Evolutionary conservation across 2,797 vertebrate genomes (phyloP), one percentile per base, ranked within the genome.

Genomic region (Gymnodraco acuticeps): DNA sequence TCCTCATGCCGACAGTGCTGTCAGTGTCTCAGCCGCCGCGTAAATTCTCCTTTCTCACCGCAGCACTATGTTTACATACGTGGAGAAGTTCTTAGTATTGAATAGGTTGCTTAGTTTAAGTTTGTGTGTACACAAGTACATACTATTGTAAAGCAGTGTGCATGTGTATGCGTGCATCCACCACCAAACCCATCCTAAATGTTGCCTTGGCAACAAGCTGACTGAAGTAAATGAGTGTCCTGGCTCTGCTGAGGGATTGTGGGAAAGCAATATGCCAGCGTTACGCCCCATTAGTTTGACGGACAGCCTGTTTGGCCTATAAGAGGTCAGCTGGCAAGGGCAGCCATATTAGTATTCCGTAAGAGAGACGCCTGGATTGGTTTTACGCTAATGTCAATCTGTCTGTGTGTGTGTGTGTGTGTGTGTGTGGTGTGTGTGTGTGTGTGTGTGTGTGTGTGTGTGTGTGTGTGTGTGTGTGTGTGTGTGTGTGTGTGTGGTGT

Each of bases 201-300:
- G 92, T 94, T 94, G 91, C 92, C 93, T 88, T 92, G 93, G 93
- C 88, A 94, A 94, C 93, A 92, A 90, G 93, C 92, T 92, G 91
- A 90, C 91, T 92, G 92, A 91, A 92, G 93, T 93, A 93, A 94
- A 93, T 93, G 92, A 92, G 88, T 92, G 88, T 93, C 90, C 91
- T 88, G 75, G 87, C 92, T 91, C 82, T 88, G 89, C 92, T 90
- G 90, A 88, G 87, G 91, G 92, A 91, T 92, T 93, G 90, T 92
- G 88, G 92, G 90, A 90, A 94, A 93, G 92, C 92, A 93, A 94
- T 93, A 94, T 93, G 92, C 93, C 91, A 86, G 83, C 66, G 92
- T 94, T 94, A 85, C 90, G 85, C 91, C 92, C 93, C 92, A 94
- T 94, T 94, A 93, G 92, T 93, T 93, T 93, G 93, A 94, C 81